Base-by-base conservation (phyloP, 2,888 invertebrate species). In the Autographa pulchrina region DNA sequence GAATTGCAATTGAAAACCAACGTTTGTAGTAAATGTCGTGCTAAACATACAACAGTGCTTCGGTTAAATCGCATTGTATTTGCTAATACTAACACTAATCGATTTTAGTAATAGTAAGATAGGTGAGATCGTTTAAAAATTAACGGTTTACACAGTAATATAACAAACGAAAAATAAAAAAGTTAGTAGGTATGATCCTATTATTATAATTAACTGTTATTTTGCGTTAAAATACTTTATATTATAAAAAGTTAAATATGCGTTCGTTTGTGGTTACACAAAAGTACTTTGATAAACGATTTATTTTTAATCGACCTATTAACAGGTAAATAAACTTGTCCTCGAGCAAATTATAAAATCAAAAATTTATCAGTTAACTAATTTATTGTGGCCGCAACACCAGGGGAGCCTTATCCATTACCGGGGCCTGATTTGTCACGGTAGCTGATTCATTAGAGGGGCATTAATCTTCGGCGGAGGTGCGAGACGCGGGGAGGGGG, bases 401-500 rank as follows among this genome's bases (percentile, higher is more conserved):
- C 91, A 90, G 89, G 87, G 89, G 91, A 86, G 89, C 90, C 88
- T 91, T 92, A 92, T 92, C 93, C 92, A 93, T 93, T 93, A 92
- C 91, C 80, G 89, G 83, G 86, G 88, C 86, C 91, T 93, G 93
- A 94, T 94, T 94, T 93, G 93, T 93, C 93, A 93, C 90, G 90
- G 90, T 89, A 90, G 92, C 92, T 93, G 93, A 94, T 93, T 94
- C 93, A 94, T 93, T 94, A 93, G 91, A 88, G 85, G 85, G 81
- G 86, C 92, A 93, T 93, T 93, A 93, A 93, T 93, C 93, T 93
- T 92, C 83, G 81, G 82, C 70, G 86, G 88, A 89, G 90, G 89
- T 86, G 86, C 78, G 85, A 88, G 83, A 78, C 68, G 25, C 25
- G 25, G 79, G 76, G 85, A 5, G 13, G 41, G 41, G 13, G 41